Conservation (phyloP, 2,888 invertebrate genomes). For the Drosophila crucigera region DNA sequence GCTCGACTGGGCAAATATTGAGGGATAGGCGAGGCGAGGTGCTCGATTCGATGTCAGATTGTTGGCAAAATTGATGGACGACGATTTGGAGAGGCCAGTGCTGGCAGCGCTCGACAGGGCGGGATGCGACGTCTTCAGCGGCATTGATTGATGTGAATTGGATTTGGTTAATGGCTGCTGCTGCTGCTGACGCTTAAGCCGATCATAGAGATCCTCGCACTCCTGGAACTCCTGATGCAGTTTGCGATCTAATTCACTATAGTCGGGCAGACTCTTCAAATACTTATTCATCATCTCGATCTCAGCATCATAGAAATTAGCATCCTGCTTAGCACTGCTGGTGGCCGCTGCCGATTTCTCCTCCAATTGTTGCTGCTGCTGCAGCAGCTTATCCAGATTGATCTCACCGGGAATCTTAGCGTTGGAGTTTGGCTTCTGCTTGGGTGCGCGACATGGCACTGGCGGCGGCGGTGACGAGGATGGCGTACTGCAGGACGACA, state of each 20-base stretch:
- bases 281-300: conserved; percentile 86
- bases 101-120: conserved; percentile 3
- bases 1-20: conserved; percentile 71
- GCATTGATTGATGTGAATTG: conserved; percentile 82
- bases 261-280: conserved; percentile 85
- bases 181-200: conserved; percentile 80
- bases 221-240: conserved; percentile 85
- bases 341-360: conserved; percentile 78
- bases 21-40: conserved; percentile 83
- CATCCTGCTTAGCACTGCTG: conserved; percentile 77
- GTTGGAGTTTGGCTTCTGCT: conserved; percentile 41
- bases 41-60: conserved; percentile 32
- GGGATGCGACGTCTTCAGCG: conserved; percentile 16
- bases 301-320: conserved; percentile 85
- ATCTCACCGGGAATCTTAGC: conserved; percentile 53
- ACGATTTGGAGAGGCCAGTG: conserved; percentile 73
- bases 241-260: conserved; percentile 84
- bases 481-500: conserved; percentile 83
- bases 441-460: conserved; percentile 83
- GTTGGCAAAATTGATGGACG: conserved; percentile 75
- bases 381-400: conserved; percentile 76
- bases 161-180: conserved; percentile 82
- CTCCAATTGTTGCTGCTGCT: conserved; percentile 80
- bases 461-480: conserved; percentile 84
- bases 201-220: conserved; percentile 85